Percentiles rank a stretch among this genome's conserved stretches.
Conservation (phyloP, 1,140 invertebrate genomes). For the Elymnias hypermnestra region DNA sequence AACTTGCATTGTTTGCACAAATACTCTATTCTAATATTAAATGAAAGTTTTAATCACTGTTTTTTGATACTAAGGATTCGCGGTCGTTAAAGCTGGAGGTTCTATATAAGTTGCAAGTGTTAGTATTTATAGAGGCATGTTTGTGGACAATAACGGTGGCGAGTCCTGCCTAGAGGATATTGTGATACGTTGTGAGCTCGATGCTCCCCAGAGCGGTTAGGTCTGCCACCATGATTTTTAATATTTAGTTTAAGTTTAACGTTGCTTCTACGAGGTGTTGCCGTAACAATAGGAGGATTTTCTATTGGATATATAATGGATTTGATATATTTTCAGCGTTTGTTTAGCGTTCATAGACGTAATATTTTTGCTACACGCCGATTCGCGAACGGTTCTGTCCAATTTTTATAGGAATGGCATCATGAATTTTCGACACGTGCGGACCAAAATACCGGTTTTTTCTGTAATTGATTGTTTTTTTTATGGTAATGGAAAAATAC, state of each 20-base stretch:
- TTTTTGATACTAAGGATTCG: conserved; percentile 52
- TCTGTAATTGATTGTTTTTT: conserved; percentile 46
- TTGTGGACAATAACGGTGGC: conserved; percentile 65
- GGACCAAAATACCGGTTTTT: conserved; percentile 61
- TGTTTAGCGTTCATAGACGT: conserved; percentile 52
- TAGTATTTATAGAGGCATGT: conserved; percentile 54
- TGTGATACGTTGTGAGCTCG: conserved; percentile 54
- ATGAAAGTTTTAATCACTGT: conserved; percentile 55
- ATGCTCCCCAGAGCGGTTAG: conserved; percentile 26
- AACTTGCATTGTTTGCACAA: conserved; percentile 49
- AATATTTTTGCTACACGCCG: conserved; percentile 70
- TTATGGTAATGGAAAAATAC: conserved; percentile 45
- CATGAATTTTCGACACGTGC: conserved; percentile 63
- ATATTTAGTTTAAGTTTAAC: conserved; percentile 63
- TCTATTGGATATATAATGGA: conserved; percentile 63
- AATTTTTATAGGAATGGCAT: conserved; percentile 65
- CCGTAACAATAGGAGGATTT: conserved; percentile 46
- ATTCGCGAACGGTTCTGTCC: conserved; percentile 54
- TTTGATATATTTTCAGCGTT: conserved; percentile 63
- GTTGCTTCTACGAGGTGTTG: conserved; percentile 56
- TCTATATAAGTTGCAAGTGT: conserved; percentile 59
- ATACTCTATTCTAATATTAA: conserved; percentile 55
- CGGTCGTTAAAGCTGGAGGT: conserved; percentile 37
- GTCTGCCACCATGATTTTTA: conserved; percentile 46
- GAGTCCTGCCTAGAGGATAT: conserved; percentile 40